These are phyloP conservation scores for Plecotus auritus DNA, from an alignment of 2,113 vertebrate species.

Conservation along the genomic window DNA sequence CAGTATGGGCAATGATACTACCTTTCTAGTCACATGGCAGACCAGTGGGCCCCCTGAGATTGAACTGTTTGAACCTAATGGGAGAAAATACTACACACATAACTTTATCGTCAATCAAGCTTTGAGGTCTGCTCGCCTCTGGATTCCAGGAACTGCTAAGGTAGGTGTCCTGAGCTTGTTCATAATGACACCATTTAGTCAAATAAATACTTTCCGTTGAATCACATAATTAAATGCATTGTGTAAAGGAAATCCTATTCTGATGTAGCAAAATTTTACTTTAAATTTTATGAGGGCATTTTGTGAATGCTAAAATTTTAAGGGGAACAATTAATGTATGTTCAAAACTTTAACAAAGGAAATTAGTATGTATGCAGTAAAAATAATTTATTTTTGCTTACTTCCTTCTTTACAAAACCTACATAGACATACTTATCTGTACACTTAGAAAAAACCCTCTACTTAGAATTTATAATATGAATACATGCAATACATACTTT, in stretches of 20 bases:
- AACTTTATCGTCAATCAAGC: conserved; percentile 50
- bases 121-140: conserved; percentile 62
- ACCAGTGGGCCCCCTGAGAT: conserved; percentile 46
- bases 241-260: background rate
- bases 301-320: conserved; percentile 5
- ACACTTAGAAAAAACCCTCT: background rate
- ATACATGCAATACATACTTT: background rate
- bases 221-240: background rate
- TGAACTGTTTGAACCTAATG: conserved; percentile 67
- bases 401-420: conserved; percentile 30
- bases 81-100: conserved; percentile 60
- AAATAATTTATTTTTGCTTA: background rate
- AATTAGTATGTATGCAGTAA: background rate
- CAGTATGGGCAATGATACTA: conserved; percentile 77
- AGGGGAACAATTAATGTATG: background rate
- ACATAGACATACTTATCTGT: background rate
- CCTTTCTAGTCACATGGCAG: conserved; percentile 77
- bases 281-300: background rate
- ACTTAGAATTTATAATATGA: background rate
- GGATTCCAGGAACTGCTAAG: conserved; percentile 75
- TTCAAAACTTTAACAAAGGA: background rate
- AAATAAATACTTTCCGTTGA: background rate
- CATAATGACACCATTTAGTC: background rate
- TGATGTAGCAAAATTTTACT: background rate
- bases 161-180: conserved; percentile 48